phyloP scores from a whole-genome alignment of 1,140 invertebrate genomes.

The Euura saliciscinereae region DNA sequence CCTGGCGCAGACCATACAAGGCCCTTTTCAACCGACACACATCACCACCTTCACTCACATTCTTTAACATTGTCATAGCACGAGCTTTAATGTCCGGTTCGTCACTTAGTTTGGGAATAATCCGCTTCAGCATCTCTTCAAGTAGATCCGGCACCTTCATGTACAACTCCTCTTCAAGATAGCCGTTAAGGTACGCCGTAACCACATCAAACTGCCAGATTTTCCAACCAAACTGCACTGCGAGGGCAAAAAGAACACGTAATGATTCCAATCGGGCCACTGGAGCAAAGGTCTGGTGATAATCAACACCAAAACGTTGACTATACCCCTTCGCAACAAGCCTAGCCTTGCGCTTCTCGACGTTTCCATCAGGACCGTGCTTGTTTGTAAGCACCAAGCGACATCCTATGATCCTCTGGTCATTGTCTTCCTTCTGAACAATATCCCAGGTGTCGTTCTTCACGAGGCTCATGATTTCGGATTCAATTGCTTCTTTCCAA shows the following conservation, averaged over 20 bases:
- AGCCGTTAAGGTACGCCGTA: not conserved
- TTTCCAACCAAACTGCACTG: constrained; percentile 24
- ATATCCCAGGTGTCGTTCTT: constrained; percentile 46
- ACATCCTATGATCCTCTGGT: constrained; percentile 34
- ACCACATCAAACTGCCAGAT: constrained; percentile 8
- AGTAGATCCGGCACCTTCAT: not conserved
- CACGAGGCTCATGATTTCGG: constrained; percentile 37
- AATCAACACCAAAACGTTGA: constrained; percentile 30
- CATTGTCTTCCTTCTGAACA: constrained; percentile 24
- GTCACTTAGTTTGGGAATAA: no score
- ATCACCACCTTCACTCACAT: no score
- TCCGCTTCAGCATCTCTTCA: not conserved
- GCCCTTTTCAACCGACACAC: constrained; percentile 10
- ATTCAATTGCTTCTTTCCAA: constrained; percentile 48
- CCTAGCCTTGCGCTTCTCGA: constrained; percentile 38
- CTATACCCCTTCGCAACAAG: constrained; percentile 37
- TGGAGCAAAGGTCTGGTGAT: constrained; percentile 31
- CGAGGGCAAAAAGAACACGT: constrained; percentile 13
- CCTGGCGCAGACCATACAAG: constrained; percentile 22
- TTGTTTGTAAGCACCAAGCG: constrained; percentile 46
- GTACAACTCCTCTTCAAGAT: not conserved
- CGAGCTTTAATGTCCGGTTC: no score
- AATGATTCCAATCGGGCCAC: constrained; percentile 9
- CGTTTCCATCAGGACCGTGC: constrained; percentile 14
- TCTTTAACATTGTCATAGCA: no score